Evolutionary conservation across 2,113 vertebrate species (phyloP).

Genomic region (Thamnaconus septentrionalis): DNA sequence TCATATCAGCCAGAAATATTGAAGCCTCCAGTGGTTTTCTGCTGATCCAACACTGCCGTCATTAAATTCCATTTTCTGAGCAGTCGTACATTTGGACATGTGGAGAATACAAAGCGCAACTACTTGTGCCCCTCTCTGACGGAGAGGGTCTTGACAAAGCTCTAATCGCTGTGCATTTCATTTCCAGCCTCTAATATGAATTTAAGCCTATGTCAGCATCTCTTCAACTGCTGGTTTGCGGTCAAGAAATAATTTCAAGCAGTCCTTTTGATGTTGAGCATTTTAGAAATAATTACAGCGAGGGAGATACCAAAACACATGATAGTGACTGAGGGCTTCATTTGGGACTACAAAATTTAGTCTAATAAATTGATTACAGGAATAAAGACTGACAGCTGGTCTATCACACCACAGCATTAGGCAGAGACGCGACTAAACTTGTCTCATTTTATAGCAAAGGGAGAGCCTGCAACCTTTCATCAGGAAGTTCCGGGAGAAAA

Average conservation of each 20-base stretch:
- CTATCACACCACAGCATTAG: slow-evolving; percentile 7
- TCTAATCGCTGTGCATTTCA: slow-evolving; percentile 16
- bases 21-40: slow-evolving; percentile 64
- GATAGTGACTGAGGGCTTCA: slow-evolving; percentile 23
- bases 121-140: slow-evolving; percentile 16
- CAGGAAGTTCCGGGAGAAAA: slow-evolving; percentile 8
- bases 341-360: slow-evolving; percentile 14
- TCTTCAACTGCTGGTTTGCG: slow-evolving; percentile 20
- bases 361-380: slow-evolving; percentile 40
- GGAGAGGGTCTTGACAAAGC: slow-evolving; percentile 6
- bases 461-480: slow-evolving; percentile 12
- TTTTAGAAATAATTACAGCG: slow-evolving; percentile 31
- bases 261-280: slow-evolving; percentile 31
- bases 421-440: slow-evolving; percentile 2
- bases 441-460: slow-evolving; percentile 12
- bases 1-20: slow-evolving; percentile 68
- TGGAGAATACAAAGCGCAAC: slow-evolving; percentile 33
- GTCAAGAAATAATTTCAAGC: slow-evolving; percentile 21
- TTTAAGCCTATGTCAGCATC: slow-evolving; percentile 28
- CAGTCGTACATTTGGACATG: slow-evolving; percentile 48
- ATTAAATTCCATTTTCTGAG: slow-evolving; percentile 68
- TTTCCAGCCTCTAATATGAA: slow-evolving; percentile 6
- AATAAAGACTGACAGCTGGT: slow-evolving; percentile 37
- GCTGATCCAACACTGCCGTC: slow-evolving; percentile 70
- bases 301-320: slow-evolving; percentile 15